Conservation (phyloP, 2,113 vertebrate genomes). For the Etheostoma cragini region DNA sequence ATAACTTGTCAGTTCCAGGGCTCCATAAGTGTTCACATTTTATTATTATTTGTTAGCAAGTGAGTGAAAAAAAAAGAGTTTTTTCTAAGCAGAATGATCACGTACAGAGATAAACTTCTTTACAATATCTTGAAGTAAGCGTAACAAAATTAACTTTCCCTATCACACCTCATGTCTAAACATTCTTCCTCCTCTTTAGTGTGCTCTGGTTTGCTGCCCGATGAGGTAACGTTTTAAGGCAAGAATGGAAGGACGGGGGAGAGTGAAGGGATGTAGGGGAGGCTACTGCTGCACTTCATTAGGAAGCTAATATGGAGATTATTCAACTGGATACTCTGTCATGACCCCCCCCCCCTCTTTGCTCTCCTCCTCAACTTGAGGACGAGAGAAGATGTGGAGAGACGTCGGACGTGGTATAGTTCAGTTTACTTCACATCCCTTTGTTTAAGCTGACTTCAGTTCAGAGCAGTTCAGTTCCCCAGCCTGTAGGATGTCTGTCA, state of each 20-base stretch:
- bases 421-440: conserved; percentile 49
- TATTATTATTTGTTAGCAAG: conserved; percentile 4
- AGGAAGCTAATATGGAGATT: conserved; percentile 61
- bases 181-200: conserved; percentile 51
- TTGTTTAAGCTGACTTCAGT: conserved; percentile 54
- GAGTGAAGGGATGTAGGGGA: conserved; percentile 30
- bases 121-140: conserved; percentile 11
- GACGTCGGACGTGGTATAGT: conserved; percentile 27
- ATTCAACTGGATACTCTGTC: conserved; percentile 44
- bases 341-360: conserved; percentile 11
- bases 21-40: conserved; percentile 15
- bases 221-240: conserved; percentile 81
- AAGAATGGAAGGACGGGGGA: conserved; percentile 70
- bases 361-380: conserved; percentile 48
- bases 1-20: conserved; percentile 17
- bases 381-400: conserved; percentile 46
- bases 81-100: background rate
- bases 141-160: conserved; percentile 21
- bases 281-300: conserved; percentile 66
- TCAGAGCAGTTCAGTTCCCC: conserved; percentile 58
- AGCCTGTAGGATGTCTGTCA: conserved; percentile 44
- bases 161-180: conserved; percentile 57
- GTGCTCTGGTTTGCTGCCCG: conserved; percentile 54
- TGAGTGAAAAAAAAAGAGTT: background rate
- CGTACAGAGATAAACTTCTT: background rate